phyloP scores from a whole-genome alignment of 2,888 invertebrate species.

The Ectemnius continuus region DNA sequence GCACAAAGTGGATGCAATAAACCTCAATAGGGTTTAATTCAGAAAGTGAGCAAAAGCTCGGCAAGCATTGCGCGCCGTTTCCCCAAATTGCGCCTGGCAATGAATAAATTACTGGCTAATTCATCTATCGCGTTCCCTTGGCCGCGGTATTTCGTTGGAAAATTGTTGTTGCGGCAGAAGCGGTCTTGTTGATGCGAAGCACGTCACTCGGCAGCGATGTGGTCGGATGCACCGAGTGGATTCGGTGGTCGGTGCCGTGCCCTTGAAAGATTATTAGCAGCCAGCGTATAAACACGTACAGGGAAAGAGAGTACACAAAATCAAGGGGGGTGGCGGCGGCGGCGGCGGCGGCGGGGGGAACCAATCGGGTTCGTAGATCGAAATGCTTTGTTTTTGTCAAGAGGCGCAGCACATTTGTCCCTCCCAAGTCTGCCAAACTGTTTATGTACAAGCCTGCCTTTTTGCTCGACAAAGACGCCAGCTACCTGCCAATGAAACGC shows the following conservation, averaged over 20 bases:
- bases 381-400: slow-evolving; percentile 47
- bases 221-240: neutral
- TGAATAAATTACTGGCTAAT: neutral
- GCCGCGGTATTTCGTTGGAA: neutral
- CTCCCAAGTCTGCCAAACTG: slow-evolving; percentile 41
- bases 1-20: slow-evolving; percentile 45
- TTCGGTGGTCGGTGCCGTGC: slow-evolving; percentile 10
- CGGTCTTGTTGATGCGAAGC: neutral
- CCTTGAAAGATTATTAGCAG: slow-evolving; percentile 46
- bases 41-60: slow-evolving; percentile 33
- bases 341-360: slow-evolving; percentile 14
- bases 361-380: slow-evolving; percentile 35
- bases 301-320: neutral
- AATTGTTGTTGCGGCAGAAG: neutral
- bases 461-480: slow-evolving; percentile 34
- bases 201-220: neutral
- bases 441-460: slow-evolving; percentile 43
- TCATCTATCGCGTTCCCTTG: no score
- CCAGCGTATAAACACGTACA: neutral
- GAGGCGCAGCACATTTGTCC: slow-evolving; percentile 29
- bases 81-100: neutral
- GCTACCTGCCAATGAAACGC: slow-evolving; percentile 71
- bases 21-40: slow-evolving; percentile 44
- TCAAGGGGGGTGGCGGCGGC: no score
- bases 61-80: slow-evolving; percentile 45